Conservation (phyloP, 2,888 invertebrate genomes). For the Stenolophus ochropezus region DNA sequence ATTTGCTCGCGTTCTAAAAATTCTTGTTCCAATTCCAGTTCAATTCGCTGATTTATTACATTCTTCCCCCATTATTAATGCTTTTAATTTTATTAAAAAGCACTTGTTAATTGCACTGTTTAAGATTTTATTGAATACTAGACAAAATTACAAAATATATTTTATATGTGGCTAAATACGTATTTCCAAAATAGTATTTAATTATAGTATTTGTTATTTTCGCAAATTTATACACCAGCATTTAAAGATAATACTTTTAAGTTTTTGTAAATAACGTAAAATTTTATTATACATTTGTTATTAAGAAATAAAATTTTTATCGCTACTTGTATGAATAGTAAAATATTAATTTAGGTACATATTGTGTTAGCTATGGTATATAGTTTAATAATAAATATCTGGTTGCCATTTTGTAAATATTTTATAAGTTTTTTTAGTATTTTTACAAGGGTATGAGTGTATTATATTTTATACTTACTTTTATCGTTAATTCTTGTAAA, state of each 20-base stretch:
- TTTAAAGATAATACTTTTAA: conserved; percentile 36
- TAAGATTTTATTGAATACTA: neutral
- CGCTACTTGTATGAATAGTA: conserved; percentile 17
- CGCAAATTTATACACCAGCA: conserved; percentile 16
- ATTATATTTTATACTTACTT: conserved; percentile 53
- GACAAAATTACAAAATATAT: conserved; percentile 25
- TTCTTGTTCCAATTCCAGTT: no score
- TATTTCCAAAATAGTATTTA: conserved; percentile 36
- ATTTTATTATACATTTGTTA: conserved; percentile 50
- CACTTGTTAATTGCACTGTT: conserved; percentile 39
- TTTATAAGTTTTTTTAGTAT: conserved; percentile 54
- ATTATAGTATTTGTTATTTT: conserved; percentile 27
- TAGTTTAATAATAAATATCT: conserved; percentile 39
- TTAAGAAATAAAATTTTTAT: conserved; percentile 52
- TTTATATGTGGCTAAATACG: conserved; percentile 1
- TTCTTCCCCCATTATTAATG: neutral
- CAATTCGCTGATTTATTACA: conserved; percentile 1
- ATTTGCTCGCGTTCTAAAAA: no score
- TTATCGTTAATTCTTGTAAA: conserved; percentile 52
- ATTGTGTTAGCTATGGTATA: conserved; percentile 34
- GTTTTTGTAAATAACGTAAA: conserved; percentile 55
- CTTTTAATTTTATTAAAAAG: conserved; percentile 10
- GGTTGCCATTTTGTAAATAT: conserved; percentile 57
- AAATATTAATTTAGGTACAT: conserved; percentile 22
- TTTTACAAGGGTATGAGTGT: conserved; percentile 51